Percentiles rank a stretch among this genome's conserved stretches.
Conservation (phyloP, 2,888 invertebrate genomes). For the Idaea straminata region DNA sequence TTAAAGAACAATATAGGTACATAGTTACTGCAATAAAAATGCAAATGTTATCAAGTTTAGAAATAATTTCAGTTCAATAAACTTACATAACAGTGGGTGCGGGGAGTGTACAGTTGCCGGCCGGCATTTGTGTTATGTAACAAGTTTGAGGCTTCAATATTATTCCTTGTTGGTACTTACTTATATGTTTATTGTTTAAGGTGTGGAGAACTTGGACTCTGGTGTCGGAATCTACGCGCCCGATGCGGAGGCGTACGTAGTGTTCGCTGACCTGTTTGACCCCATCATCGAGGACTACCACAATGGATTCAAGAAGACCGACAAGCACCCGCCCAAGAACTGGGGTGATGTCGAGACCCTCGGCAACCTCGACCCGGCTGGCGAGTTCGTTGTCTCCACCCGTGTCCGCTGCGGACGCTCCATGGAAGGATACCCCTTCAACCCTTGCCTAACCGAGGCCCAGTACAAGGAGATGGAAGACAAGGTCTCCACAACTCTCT, state of each 20-base stretch:
- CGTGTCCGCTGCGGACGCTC: constrained; percentile 98
- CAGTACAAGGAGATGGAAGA: constrained; percentile 99
- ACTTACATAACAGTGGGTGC: constrained; percentile 6
- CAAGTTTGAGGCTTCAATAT: not conserved
- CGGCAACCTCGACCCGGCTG: constrained; percentile 94
- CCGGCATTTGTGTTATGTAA: constrained; percentile 21
- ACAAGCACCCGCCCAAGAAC: constrained; percentile 96
- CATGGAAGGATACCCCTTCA: constrained; percentile 97
- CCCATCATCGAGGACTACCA: constrained; percentile 99
- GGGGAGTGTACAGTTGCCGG: not conserved
- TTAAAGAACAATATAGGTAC: not conserved
- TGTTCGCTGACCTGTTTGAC: constrained; percentile 96
- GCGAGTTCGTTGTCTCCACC: constrained; percentile 96
- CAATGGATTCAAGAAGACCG: constrained; percentile 95
- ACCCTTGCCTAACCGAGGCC: constrained; percentile 97
- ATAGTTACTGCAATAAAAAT: not conserved
- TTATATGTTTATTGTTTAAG: constrained; percentile 60
- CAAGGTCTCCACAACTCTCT: constrained; percentile 90
- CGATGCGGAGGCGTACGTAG: constrained; percentile 96
- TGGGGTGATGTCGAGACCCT: constrained; percentile 96
- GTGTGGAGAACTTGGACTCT: constrained; percentile 97
- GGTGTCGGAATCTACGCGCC: constrained; percentile 99
- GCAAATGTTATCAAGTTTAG: constrained; percentile 1
- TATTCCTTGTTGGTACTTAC: not conserved
- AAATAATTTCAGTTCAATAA: constrained; percentile 13